Base-by-base conservation (phyloP, 2,888 invertebrate genomes). In the Ennomos erosarius region DNA sequence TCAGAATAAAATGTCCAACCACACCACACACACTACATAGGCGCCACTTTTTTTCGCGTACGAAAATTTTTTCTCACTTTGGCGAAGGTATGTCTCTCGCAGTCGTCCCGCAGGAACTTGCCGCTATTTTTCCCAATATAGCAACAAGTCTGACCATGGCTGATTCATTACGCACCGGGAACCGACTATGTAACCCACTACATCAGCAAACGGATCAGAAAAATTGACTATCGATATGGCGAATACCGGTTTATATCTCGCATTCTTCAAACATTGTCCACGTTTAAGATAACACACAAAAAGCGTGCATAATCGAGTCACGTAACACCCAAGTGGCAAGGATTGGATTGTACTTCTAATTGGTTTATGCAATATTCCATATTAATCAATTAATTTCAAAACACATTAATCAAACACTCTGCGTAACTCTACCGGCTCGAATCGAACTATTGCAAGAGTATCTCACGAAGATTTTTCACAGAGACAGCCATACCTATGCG, bases 81-180 rank as follows among this genome's bases (percentile, higher is more conserved):
- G 65, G 59, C 63, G 49, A 57, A 38, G 57, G 59, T 38, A 59
- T 55, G 37, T 43, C 13, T 44, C 37, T 47, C 44, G 11, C 44
- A 16, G 34, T 40, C 34, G 64, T 72, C 76, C 76, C 58, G 56
- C 61, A 71, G 73, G 71, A 71, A 73, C 65, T 57, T 61, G 62
- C 56, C 63, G 61, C 68, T 68, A 73, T 74, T 81, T 86, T 79
- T 83, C 86, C 87, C 83, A 74, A 79, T 86, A 83, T 70, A 85
- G 67, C 79, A 84, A 77, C 79, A 83, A 77, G 82, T 81, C 77
- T 68, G 64, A 74, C 80, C 63, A 70, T 76, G 68, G 74, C 71
- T 86, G 84, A 87, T 76, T 86, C 81, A 84, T 77, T 78, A 74
- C 68, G 65, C 74, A 76, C 73, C 62, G 59, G 65, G 71, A 77